Evolutionary conservation across 2,797 vertebrate genomes (phyloP).

Genomic region (Lindbergichthys nudifrons): DNA sequence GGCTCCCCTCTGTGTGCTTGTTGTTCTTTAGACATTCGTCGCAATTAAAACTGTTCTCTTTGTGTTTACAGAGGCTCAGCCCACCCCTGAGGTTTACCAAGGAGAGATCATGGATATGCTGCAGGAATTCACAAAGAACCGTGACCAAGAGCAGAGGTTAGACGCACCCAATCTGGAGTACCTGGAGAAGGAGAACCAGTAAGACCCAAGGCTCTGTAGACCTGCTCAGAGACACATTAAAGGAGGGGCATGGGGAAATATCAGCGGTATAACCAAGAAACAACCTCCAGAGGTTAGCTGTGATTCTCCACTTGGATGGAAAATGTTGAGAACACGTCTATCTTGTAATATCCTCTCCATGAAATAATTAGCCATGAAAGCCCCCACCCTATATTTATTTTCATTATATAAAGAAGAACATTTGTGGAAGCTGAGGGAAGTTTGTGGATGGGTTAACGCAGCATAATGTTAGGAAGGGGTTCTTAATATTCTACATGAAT

Average conservation of each 20-base stretch:
- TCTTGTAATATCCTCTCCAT: background rate
- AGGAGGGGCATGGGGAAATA: background rate
- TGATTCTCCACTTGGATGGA: background rate
- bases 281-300: background rate
- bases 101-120: conserved; percentile 93
- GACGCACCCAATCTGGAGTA: conserved; percentile 94
- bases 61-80: conserved; percentile 85
- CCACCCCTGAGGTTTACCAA: conserved; percentile 88
- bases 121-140: conserved; percentile 93
- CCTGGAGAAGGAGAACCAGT: conserved; percentile 81
- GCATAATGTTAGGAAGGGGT: background rate
- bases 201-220: conserved; percentile 16
- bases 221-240: conserved; percentile 44
- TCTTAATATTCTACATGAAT: conserved; percentile 24
- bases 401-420: background rate
- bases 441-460: background rate
- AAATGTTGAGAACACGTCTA: background rate
- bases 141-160: conserved; percentile 91
- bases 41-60: background rate
- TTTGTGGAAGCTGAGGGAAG: background rate
- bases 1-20: conserved; percentile 53
- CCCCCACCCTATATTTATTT: background rate
- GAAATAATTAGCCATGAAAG: background rate
- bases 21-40: conserved; percentile 41
- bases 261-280: conserved; percentile 15